Evolutionary conservation across 2,113 vertebrate species (phyloP), one percentile per base, ranked within the genome.

Genomic region (Cyphomyrus discorhynchus): DNA sequence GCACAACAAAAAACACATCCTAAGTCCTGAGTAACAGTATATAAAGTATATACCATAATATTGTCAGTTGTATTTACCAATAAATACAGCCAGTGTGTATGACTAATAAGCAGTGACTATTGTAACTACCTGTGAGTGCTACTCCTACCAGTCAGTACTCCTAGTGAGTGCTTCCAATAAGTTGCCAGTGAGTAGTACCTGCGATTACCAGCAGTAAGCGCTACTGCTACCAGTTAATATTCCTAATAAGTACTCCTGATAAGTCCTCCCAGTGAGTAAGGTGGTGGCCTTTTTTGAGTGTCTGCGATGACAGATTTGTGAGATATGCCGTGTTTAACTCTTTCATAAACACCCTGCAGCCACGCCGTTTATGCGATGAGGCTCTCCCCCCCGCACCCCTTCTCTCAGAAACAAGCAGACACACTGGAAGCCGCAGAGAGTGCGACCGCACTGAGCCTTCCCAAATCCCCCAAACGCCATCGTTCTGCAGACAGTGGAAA

Each of bases 401-500:
- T n/a, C 58, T 7, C 21, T 27, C 58, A 66, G 2, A n/a, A 62
- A 66, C 0, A 11, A 11, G 62, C 31, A 9, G 35, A 70, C 52
- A 21, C 39, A 7, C 35, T 19, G 77, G 39, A 39, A 21, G 31
- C 35, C 2, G 0, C 10, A 2, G 4, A 6, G 31, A 39, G 35
- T 39, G 77, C 17, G 35, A 19, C 31, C 39, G 1, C 39, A 45
- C 35, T 1, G 35, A 8, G 77, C 39, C 77, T 45, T 0, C 39
- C 31, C 31, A 19, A 80, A 80, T 80, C 13, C 13, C 77, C 74
- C 31, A 17, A 45, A 19, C 17, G 39, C 47, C 70, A 80, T 27
- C 27, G 27, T 17, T 56, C n/a, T 87, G n/a, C 17, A 1, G 83
- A 45, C 15, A 87, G 87, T 87, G 80, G 77, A 89, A 89, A 85